Conservation (phyloP, 2,797 vertebrate genomes). For the Helostoma temminkii region DNA sequence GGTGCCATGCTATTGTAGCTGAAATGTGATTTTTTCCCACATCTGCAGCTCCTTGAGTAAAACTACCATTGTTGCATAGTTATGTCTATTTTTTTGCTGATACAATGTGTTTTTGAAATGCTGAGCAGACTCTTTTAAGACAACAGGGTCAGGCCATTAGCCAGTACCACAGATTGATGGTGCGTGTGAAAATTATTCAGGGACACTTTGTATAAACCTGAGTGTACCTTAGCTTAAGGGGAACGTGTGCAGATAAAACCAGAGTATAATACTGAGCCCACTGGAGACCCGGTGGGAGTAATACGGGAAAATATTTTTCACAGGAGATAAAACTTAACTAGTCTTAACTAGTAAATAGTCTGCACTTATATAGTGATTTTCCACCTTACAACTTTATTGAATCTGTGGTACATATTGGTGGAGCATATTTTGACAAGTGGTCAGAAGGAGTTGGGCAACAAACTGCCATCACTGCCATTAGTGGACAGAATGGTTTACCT, state of each 20-base stretch:
- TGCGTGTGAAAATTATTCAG: constrained; percentile 53
- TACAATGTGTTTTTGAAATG: constrained; percentile 62
- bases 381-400: too few relatives aligned
- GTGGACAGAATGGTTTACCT: too few relatives aligned
- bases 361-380: too few relatives aligned
- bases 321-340: constrained; percentile 17
- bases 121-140: constrained; percentile 71
- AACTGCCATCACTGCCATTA: too few relatives aligned
- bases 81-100: constrained; percentile 71
- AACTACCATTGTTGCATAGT: constrained; percentile 59
- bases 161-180: constrained; percentile 56
- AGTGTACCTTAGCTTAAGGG: constrained; percentile 30
- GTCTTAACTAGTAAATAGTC: too few relatives aligned
- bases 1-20: not conserved
- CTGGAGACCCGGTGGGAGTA: constrained; percentile 12
- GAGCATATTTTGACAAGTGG: too few relatives aligned
- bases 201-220: constrained; percentile 39
- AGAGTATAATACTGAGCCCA: not conserved
- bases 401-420: too few relatives aligned
- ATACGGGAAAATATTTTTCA: constrained; percentile 1
- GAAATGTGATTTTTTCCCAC: constrained; percentile 27
- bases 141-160: constrained; percentile 73
- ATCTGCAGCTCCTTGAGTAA: constrained; percentile 34
- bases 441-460: too few relatives aligned
- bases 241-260: too few relatives aligned